A percentile compares a stretch with the other conserved stretches of the same genome.
phyloP scores from a whole-genome alignment of 2,797 vertebrate genomes.

The Poeciliopsis presidionis region DNA sequence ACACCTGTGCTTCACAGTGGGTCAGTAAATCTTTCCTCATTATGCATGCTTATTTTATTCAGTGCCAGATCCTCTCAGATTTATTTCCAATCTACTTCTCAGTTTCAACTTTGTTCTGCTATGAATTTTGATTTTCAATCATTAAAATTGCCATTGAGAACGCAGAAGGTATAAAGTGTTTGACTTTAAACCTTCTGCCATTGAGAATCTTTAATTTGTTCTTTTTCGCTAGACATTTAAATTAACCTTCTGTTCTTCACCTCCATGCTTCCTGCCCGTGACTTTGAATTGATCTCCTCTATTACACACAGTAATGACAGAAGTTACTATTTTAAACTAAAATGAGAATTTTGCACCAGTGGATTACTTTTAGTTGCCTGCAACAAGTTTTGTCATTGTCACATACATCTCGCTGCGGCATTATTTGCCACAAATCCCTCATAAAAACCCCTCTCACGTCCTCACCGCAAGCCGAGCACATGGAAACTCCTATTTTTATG shows the following conservation, averaged over 20 bases:
- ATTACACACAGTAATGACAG: not conserved
- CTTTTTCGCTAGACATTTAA: not conserved
- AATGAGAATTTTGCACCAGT: slow-evolving; percentile 8
- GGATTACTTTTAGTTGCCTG: slow-evolving; percentile 8
- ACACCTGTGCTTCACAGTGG: not conserved
- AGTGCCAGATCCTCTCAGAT: not conserved
- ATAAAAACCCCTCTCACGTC: slow-evolving; percentile 25
- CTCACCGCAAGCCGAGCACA: slow-evolving; percentile 29
- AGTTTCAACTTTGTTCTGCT: not conserved
- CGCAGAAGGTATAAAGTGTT: not conserved
- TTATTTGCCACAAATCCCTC: slow-evolving; percentile 29
- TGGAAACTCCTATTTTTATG: slow-evolving; percentile 44
- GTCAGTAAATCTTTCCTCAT: not conserved
- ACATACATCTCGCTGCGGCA: slow-evolving; percentile 10
- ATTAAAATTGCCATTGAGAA: not conserved
- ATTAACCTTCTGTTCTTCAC: not conserved
- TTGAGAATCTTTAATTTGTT: slow-evolving; percentile 1
- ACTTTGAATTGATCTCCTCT: not conserved
- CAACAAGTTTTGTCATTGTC: slow-evolving; percentile 29
- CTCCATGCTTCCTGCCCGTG: not conserved
- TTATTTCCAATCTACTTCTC: not conserved
- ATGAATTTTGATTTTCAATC: not conserved
- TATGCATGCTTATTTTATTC: not conserved
- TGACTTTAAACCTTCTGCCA: not conserved
- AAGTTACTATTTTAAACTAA: slow-evolving; percentile 18